A percentile compares a stretch with the other conserved stretches of the same genome.
These are phyloP conservation scores for Thymallus thymallus DNA, from an alignment of 2,113 vertebrate genomes.

Conservation along the genomic window DNA sequence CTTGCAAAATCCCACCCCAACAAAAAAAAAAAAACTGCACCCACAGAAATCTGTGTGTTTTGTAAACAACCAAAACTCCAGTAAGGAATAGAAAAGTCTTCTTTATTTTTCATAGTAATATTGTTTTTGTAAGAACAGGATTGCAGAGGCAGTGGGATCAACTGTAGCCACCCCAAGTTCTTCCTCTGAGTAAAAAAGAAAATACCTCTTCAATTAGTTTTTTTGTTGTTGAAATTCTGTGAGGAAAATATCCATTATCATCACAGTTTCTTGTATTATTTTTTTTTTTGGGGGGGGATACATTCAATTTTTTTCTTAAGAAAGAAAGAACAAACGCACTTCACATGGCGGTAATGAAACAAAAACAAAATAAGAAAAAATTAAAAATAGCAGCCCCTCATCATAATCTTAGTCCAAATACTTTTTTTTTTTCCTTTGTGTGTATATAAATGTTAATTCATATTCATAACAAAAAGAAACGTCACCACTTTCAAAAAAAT, in stretches of 20 bases:
- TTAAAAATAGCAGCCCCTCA: constrained; percentile 80
- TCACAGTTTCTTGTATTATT: constrained; percentile 67
- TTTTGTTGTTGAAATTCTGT: constrained; percentile 60
- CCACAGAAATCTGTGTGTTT: constrained; percentile 76
- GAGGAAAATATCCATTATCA: constrained; percentile 66
- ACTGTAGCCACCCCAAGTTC: constrained; percentile 62
- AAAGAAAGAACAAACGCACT: constrained; percentile 72
- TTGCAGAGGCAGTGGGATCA: constrained; percentile 82
- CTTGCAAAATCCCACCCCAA: constrained; percentile 55
- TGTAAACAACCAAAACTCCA: constrained; percentile 84
- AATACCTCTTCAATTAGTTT: constrained; percentile 46
- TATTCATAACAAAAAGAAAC: constrained; percentile 69
- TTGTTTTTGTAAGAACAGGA: constrained; percentile 71
- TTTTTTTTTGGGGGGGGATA: constrained; percentile 70
- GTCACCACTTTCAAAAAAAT: constrained; percentile 72
- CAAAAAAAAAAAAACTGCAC: constrained; percentile 57
- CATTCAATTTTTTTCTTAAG: constrained; percentile 78
- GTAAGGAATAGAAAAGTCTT: constrained; percentile 76
- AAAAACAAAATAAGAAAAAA: constrained; percentile 54
- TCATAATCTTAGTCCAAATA: constrained; percentile 79
- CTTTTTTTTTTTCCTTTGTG: constrained; percentile 78
- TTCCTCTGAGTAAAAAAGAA: constrained; percentile 44
- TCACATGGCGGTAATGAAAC: constrained; percentile 77
- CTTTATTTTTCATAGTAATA: constrained; percentile 67
- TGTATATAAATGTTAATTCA: constrained; percentile 65